Evolutionary conservation across 2,888 invertebrate genomes (phyloP), one percentile per base, ranked within the genome.

Genomic region (Trachelus tabidus): DNA sequence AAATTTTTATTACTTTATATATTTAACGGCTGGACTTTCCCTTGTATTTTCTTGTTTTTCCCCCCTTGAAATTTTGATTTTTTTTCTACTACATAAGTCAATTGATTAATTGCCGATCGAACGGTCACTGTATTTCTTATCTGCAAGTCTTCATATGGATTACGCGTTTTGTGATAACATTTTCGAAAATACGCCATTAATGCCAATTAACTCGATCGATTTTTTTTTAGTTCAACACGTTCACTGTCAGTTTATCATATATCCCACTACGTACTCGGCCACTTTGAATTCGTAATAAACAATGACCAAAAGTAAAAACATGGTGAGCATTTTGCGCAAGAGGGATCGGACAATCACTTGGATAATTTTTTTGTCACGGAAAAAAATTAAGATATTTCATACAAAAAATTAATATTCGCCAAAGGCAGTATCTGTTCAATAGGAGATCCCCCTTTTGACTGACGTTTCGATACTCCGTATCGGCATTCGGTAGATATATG

Each of bases 371-470:
- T 56, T 56, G 1, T 9, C 6, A 40, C 15, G 1, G 0, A 56
- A 23, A 56, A 56, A 56, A 23, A 0, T 56, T 1, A 6, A 23
- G 23, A 56, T 9, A 56, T 9, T 56, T 6, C 6, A 6, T 15
- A 56, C 2, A 9, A 1, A 56, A 56, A 56, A 56, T 56, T 56
- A 23, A 9, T 23, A 56, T 23, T 23, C 9, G 56, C 23, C 56
- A 56, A 56, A 23, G 56, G 23, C 15, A 23, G 56, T 23, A 76
- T 79, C 81, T 80, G 74, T 77, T 71, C 77, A 79, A 77, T 75
- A 37, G 76, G 79, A 81, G 82, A 78, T 77, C 80, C 78, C 76
- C 76, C 68, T 79, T 82, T 82, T 79, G 79, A 82, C 82, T 81
- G 80, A 75, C 79, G 77, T 69, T 35, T 76, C 69, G 68, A 74